A percentile compares a stretch with the other conserved stretches of the same genome.
These are phyloP conservation scores for Muscicapa comitata DNA, from an alignment of 2,797 vertebrate species.

Conservation along the genomic window DNA sequence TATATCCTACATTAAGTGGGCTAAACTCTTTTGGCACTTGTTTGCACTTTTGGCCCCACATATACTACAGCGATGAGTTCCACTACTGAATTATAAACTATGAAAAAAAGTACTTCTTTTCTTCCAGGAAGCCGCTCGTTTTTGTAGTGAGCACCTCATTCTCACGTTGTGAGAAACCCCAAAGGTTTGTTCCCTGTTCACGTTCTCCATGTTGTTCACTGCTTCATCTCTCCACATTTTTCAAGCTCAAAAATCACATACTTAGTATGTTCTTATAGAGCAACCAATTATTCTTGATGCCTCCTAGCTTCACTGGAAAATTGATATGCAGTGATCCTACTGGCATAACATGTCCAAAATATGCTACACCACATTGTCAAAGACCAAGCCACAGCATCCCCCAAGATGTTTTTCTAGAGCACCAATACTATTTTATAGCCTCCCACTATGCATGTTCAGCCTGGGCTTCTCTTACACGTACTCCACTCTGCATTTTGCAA, in stretches of 20 bases:
- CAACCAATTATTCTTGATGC: not conserved
- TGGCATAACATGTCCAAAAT: not conserved
- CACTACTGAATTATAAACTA: not conserved
- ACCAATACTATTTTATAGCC: not conserved
- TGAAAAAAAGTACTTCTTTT: not conserved
- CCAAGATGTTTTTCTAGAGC: not conserved
- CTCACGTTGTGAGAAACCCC: not conserved
- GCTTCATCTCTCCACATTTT: not conserved
- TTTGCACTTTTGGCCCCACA: not conserved
- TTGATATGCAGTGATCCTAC: not conserved
- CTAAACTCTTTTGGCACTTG: not conserved
- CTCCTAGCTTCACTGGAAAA: not conserved
- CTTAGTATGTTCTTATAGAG: not conserved
- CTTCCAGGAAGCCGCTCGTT: not conserved
- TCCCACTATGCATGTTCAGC: not conserved
- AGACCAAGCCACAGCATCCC: not conserved
- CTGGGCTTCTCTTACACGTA: accelerated
- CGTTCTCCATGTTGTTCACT: not conserved
- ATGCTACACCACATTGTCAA: not conserved
- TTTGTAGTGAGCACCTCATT: not conserved
- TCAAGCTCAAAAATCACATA: not conserved
- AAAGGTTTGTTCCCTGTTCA: not conserved
- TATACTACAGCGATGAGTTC: not conserved
- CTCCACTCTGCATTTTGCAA: not conserved
- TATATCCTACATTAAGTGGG: not conserved